phyloP scores from a whole-genome alignment of 2,797 vertebrate species.

The Thunnus albacares region DNA sequence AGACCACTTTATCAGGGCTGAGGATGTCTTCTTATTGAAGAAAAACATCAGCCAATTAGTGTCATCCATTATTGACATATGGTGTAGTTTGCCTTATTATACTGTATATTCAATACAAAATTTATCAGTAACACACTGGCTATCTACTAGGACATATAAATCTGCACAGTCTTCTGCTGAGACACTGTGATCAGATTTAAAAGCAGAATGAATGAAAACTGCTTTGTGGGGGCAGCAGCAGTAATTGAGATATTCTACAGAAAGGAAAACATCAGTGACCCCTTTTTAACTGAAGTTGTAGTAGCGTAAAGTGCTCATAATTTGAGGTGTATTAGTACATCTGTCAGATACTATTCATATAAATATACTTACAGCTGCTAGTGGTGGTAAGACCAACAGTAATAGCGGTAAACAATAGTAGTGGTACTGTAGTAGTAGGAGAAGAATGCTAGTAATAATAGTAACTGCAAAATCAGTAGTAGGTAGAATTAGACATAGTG shows the following conservation, averaged over 20 bases:
- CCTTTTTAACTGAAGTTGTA: background rate
- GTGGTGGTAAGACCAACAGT: background rate
- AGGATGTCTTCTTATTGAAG: slow-evolving; percentile 3
- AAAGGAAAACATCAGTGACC: too few relatives aligned
- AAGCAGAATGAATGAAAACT: background rate
- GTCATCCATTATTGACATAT: background rate
- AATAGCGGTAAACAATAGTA: too few relatives aligned
- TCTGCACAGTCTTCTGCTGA: background rate
- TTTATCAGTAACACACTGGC: background rate
- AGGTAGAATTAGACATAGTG: background rate
- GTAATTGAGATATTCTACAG: too few relatives aligned
- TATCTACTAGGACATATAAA: background rate
- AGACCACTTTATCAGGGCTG: slow-evolving; percentile 5
- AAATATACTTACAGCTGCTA: background rate
- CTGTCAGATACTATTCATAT: background rate
- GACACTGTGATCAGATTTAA: background rate
- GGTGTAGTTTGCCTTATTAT: background rate
- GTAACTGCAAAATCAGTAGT: too few relatives aligned
- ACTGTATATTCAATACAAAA: background rate
- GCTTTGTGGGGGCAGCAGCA: background rate
- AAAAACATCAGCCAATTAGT: background rate
- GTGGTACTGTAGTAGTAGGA: too few relatives aligned
- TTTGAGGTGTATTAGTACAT: background rate
- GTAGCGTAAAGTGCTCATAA: background rate
- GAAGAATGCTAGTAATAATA: too few relatives aligned